A percentile compares a stretch with the other conserved stretches of the same genome.
These are phyloP conservation scores for Hipparchia semele DNA, from an alignment of 2,888 invertebrate species.

Conservation along the genomic window DNA sequence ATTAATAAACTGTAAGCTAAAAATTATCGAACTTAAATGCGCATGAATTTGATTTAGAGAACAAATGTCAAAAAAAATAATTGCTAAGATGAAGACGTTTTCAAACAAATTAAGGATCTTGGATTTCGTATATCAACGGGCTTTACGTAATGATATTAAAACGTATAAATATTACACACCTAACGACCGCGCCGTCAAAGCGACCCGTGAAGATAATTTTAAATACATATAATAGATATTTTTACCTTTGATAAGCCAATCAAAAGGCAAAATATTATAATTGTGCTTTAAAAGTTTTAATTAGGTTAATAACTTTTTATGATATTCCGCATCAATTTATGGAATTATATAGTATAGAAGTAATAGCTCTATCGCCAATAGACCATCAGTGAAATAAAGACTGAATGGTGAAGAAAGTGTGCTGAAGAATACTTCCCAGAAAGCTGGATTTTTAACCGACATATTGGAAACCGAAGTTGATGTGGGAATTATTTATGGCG, in stretches of 20 bases:
- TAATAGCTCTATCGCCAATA: not conserved
- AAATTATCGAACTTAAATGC: too few species aligned
- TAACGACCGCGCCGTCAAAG: conserved; percentile 10
- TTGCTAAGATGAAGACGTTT: too few species aligned
- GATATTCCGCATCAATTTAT: conserved; percentile 5
- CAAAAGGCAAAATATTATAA: conserved; percentile 9
- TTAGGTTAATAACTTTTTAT: conserved; percentile 16
- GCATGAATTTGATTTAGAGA: too few species aligned
- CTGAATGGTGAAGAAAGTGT: too few species aligned
- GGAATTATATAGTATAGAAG: conserved; percentile 4
- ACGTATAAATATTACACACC: conserved; percentile 13
- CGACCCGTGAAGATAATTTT: conserved; percentile 8
- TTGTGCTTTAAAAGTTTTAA: conserved; percentile 9
- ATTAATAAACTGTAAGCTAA: too few species aligned
- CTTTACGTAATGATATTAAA: conserved; percentile 15
- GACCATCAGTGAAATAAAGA: too few species aligned
- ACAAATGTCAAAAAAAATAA: too few species aligned
- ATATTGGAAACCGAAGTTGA: too few species aligned
- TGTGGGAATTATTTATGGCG: too few species aligned
- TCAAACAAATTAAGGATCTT: too few species aligned
- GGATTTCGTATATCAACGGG: not conserved
- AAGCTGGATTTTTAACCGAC: too few species aligned
- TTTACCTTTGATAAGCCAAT: conserved; percentile 17
- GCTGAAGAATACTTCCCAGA: too few species aligned
- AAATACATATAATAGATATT: conserved; percentile 11